phyloP scores from a whole-genome alignment of 2,113 vertebrate genomes.

The Lota lota region DNA sequence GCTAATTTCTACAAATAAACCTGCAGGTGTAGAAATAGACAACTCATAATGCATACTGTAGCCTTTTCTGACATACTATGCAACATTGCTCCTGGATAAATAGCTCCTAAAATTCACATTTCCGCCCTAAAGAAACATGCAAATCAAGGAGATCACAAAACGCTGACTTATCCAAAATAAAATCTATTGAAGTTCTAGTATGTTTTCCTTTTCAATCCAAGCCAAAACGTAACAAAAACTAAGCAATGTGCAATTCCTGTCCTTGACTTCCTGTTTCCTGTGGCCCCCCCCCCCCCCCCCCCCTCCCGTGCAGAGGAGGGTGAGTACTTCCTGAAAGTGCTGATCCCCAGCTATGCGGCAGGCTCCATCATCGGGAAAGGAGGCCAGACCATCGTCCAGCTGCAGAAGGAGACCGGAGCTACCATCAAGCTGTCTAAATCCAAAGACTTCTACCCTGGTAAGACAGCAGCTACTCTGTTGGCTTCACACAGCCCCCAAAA shows the following conservation, averaged over 20 bases:
- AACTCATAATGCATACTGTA: constrained; percentile 1
- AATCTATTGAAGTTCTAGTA: no score
- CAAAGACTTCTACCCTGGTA: constrained; percentile 96
- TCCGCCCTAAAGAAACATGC: no score
- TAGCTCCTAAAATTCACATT: no score
- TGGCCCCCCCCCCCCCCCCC: constrained; percentile 56
- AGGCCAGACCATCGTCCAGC: constrained; percentile 92
- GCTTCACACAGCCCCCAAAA: no score
- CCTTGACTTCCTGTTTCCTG: constrained; percentile 57
- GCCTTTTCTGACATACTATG: neutral
- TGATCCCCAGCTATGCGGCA: constrained; percentile 93
- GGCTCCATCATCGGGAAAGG: constrained; percentile 94
- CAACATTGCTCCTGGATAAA: no score
- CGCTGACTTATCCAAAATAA: no score
- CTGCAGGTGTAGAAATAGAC: no score
- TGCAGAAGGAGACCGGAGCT: constrained; percentile 92
- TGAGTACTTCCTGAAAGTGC: constrained; percentile 92
- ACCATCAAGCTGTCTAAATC: constrained; percentile 97
- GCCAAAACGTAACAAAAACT: no score
- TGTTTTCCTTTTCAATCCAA: no score
- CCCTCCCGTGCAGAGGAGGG: constrained; percentile 83
- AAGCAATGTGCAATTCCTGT: constrained; percentile 3
- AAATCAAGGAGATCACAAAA: no score
- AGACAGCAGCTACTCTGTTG: constrained; percentile 23
- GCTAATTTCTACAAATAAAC: neutral